phyloP scores from a whole-genome alignment of 1,140 invertebrate genomes.

The Nasonia giraulti region DNA sequence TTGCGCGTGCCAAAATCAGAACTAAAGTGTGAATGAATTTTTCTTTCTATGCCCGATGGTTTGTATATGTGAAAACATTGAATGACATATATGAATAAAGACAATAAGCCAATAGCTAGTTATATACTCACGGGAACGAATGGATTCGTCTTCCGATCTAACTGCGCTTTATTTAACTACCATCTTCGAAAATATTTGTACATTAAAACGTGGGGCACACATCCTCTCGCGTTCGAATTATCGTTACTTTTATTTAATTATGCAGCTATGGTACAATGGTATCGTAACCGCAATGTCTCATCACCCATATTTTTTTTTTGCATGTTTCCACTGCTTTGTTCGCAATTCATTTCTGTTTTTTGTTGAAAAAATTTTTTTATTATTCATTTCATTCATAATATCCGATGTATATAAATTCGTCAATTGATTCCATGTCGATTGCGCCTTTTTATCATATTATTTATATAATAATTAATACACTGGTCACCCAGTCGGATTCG shows the following conservation, averaged over 20 bases:
- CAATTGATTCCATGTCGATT: slow-evolving; percentile 19
- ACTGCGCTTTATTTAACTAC: slow-evolving; percentile 72
- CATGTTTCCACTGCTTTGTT: slow-evolving; percentile 33
- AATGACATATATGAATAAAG: slow-evolving; percentile 27
- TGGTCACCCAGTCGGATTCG: background rate
- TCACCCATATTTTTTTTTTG: slow-evolving; percentile 58
- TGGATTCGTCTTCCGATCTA: slow-evolving; percentile 61
- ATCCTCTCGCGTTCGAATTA: slow-evolving; percentile 69
- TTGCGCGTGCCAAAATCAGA: background rate
- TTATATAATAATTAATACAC: slow-evolving; percentile 12
- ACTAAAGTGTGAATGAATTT: background rate
- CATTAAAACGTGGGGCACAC: slow-evolving; percentile 71
- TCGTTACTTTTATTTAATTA: slow-evolving; percentile 70
- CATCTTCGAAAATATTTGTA: slow-evolving; percentile 74
- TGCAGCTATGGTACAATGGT: slow-evolving; percentile 70
- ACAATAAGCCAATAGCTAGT: slow-evolving; percentile 35
- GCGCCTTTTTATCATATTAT: background rate
- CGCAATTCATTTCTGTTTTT: slow-evolving; percentile 42
- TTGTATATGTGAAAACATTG: background rate
- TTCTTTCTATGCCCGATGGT: background rate
- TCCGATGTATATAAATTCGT: slow-evolving; percentile 42
- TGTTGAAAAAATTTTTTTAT: slow-evolving; percentile 19
- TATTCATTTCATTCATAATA: slow-evolving; percentile 27
- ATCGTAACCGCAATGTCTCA: slow-evolving; percentile 70
- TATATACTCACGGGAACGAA: slow-evolving; percentile 50